These are phyloP conservation scores for Deilephila porcellus DNA, from an alignment of 2,888 invertebrate genomes.

Conservation along the genomic window DNA sequence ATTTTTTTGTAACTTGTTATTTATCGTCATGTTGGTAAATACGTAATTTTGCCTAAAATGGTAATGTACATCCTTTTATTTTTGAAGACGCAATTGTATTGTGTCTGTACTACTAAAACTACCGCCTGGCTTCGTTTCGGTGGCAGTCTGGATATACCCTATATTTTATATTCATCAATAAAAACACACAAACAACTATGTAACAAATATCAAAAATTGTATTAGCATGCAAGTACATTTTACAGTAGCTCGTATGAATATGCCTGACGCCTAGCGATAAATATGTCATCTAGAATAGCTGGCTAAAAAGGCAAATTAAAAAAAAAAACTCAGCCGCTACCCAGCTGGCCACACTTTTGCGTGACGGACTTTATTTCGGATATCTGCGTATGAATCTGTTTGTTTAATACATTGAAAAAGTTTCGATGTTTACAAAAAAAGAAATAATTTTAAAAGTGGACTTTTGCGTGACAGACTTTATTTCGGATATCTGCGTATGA, in stretches of 20 bases:
- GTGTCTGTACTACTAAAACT: too few relatives aligned
- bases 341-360: not conserved
- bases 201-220: too few relatives aligned
- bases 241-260: conserved; percentile 36
- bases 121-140: too few relatives aligned
- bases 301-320: conserved; percentile 40
- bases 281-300: conserved; percentile 54
- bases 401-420: not conserved
- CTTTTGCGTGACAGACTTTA: conserved; percentile 2
- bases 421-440: not conserved
- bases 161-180: not conserved
- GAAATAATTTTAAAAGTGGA: too few relatives aligned
- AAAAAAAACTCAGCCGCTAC: conserved; percentile 30
- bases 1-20: too few relatives aligned
- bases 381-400: not conserved
- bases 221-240: not conserved
- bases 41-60: too few relatives aligned
- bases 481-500: not conserved
- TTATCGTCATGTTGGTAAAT: too few relatives aligned
- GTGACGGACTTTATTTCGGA: not conserved
- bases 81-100: too few relatives aligned
- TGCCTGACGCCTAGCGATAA: conserved; percentile 58
- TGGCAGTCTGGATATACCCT: too few relatives aligned
- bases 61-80: too few relatives aligned
- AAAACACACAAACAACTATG: not conserved